Base-by-base conservation (phyloP, 2,113 vertebrate genomes). In the Dendrocopos noguchii region DNA sequence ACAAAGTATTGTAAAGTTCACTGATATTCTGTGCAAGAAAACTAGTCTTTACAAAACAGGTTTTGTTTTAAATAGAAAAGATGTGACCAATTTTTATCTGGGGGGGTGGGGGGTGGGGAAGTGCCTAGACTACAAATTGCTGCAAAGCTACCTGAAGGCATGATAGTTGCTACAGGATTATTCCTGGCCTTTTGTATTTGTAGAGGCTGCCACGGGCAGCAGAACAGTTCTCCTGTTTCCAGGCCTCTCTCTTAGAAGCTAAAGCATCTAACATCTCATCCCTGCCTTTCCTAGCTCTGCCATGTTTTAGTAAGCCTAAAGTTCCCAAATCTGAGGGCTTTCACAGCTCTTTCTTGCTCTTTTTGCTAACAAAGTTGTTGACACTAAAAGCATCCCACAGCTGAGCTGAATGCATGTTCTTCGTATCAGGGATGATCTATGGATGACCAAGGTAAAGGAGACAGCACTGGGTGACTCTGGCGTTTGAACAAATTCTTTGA, bases 1-100 rank as follows among this genome's bases (percentile, higher is more conserved):
- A 86, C 80, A 94, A 77, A 90, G 73, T 77, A 71, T 55, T 78
- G 53, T 80, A 90, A 92, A 91, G 72, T 61, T 80, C 77, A 65
- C 76, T 88, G 93, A 80, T 15, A 14, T 12, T 31, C 14, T 47
- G 52, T 50, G 67, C 36, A 64, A 67, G 68, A 92, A 85, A 85
- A 91, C 72, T 34, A 89, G 65, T 60, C 66, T 71, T 68, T 56
- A 44, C 27, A 46, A 64, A 82, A 50, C 27, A n/a, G 9, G 15
- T 36, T 82, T 22, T 76, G 11, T 52, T 91, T 80, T 83, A 80
- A 74, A 64, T 36, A 75, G 79, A 60, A 85, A 87, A 90, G 21
- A 68, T 47, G 82, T 87, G 65, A 78, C 89, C 60, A 28, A 20
- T 59, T 36, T 92, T 84, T 77, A 9, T 17, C 46, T 19, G n/a